Conservation (phyloP, 2,113 vertebrate species). For the Chitala chitala region DNA sequence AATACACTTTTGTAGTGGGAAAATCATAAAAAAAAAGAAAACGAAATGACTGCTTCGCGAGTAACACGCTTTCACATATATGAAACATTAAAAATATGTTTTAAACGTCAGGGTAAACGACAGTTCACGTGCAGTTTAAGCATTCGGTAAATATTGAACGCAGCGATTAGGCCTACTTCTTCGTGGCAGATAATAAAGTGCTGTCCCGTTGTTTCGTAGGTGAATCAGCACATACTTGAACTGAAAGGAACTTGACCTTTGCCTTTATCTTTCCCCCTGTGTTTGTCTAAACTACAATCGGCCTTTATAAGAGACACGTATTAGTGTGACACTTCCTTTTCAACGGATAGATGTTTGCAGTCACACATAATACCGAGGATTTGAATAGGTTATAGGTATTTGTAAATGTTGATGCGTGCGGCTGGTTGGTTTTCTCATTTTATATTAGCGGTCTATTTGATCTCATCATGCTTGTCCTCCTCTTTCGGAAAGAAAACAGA, state of each 20-base stretch:
- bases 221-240: constrained; percentile 93
- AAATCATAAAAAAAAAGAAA: too few relatives aligned
- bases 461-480: background rate
- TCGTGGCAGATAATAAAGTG: constrained; percentile 52
- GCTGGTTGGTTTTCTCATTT: constrained; percentile 26
- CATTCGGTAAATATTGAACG: too few relatives aligned
- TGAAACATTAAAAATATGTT: too few relatives aligned
- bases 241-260: constrained; percentile 98
- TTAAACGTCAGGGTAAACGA: too few relatives aligned
- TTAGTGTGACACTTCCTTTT: constrained; percentile 89
- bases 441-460: background rate
- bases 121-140: too few relatives aligned
- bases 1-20: too few relatives aligned
- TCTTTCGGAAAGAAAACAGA: background rate
- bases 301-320: constrained; percentile 89
- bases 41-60: too few relatives aligned
- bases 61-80: too few relatives aligned
- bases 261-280: constrained; percentile 91
- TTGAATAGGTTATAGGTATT: constrained; percentile 78
- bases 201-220: constrained; percentile 88
- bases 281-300: constrained; percentile 99
- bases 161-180: background rate
- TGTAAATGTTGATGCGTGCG: constrained; percentile 47
- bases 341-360: constrained; percentile 84
- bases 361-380: constrained; percentile 72